Base-by-base conservation (phyloP, 2,888 invertebrate species). In the Galeruca laticollis region DNA sequence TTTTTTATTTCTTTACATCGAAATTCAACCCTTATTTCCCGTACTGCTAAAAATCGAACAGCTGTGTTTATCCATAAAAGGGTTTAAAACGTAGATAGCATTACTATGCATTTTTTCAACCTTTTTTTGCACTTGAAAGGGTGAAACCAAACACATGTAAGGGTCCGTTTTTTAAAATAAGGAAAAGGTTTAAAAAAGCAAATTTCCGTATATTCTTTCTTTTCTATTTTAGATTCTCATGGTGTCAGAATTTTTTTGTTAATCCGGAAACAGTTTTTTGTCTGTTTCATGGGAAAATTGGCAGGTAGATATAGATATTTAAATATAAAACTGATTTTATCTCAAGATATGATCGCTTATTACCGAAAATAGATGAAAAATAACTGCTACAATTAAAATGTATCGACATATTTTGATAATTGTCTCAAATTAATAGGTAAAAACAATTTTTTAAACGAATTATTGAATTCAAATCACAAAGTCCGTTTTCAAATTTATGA, bases 31-130 rank as follows among this genome's bases (percentile, higher is more conserved):
- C 63, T 71, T 72, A 69, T 69, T 69, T 63, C 72, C 74, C 72
- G 70, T 71, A 69, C 70, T 70, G 70, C 72, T 54, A 72, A 74
- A 75, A 76, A 71, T 74, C 70, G 62, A 68, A 75, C 79, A 80
- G 79, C 79, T 80, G 79, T 80, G 77, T 80, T 80, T 80, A 79
- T 71, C 73, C 73, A 74, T 74, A 79, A 80, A 80, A 78, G 79
- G 79, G 78, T 78, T 80, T 75, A 78, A 78, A 75, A 73, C 73
- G 73, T 70, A 75, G 76, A 77, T 80, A 78, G 73, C 76, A 75
- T 80, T 80, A 79, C 80, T 73, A 66, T 71, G 75, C 78, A 72
- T 75, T 79, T 80, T 78, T 76, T 75, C 72, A 68, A 71, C 76
- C 72, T 76, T 78, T 77, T 69, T 78, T 75, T 66, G 67, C 63